Conservation (phyloP, 2,113 vertebrate species). For the Entomyzon cyanotis region DNA sequence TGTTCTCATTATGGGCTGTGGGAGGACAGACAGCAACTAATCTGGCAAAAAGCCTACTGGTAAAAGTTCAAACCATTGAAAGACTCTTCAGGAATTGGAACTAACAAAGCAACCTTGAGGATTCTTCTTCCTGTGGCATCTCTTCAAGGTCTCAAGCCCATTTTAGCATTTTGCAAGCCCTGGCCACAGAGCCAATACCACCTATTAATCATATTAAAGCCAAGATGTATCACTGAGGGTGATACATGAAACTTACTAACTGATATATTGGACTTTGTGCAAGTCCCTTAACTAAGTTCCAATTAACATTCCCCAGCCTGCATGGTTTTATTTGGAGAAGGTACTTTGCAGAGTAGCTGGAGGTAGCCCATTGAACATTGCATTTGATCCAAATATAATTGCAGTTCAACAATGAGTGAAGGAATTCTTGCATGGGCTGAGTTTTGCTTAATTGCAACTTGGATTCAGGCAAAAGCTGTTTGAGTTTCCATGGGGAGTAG, state of each 20-base stretch:
- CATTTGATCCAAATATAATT: background rate
- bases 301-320: background rate
- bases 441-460: background rate
- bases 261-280: background rate
- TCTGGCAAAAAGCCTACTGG: background rate
- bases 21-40: background rate
- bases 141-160: background rate
- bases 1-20: background rate
- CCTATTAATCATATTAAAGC: background rate
- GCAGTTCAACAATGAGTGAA: background rate
- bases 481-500: background rate
- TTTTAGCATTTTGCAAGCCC: background rate
- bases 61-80: background rate
- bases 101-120: background rate
- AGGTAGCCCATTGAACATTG: background rate
- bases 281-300: background rate
- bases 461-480: background rate
- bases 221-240: background rate
- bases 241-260: background rate
- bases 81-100: background rate
- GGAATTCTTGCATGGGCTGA: background rate
- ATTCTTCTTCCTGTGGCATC: background rate
- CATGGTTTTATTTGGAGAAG: background rate
- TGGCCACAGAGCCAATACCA: background rate
- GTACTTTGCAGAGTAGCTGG: background rate